Evolutionary conservation across 2,888 invertebrate species (phyloP).

Genomic region (Melolontha melolontha): DNA sequence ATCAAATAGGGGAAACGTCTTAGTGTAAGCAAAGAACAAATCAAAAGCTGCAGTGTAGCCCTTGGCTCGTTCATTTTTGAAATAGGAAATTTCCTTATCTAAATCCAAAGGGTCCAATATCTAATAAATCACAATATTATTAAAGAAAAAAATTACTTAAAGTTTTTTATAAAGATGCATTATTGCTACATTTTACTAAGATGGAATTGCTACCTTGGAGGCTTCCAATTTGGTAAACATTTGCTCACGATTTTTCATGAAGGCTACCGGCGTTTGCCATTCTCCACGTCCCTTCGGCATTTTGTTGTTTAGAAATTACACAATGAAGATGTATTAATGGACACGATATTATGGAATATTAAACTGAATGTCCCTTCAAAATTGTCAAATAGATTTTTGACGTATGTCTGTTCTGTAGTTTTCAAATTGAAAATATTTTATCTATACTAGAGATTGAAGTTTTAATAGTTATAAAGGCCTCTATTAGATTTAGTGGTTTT

Average conservation of each 20-base stretch:
- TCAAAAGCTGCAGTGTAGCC: conserved; percentile 58
- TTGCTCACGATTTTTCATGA: conserved; percentile 52
- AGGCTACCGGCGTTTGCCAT: conserved; percentile 55
- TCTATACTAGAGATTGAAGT: too few species aligned
- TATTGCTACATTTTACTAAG: too few species aligned
- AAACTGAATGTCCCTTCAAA: too few species aligned
- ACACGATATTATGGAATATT: too few species aligned
- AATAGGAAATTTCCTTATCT: conserved; percentile 59
- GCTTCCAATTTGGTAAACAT: conserved; percentile 53
- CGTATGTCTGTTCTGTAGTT: too few species aligned
- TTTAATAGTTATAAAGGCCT: too few species aligned
- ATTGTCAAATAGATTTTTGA: too few species aligned
- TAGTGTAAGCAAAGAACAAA: conserved; percentile 61
- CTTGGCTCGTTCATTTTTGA: conserved; percentile 56
- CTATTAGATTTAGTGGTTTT: too few species aligned
- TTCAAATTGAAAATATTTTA: too few species aligned
- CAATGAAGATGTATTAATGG: too few species aligned
- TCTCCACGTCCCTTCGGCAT: conserved; percentile 47
- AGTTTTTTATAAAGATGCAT: conserved; percentile 49
- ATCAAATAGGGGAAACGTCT: conserved; percentile 61
- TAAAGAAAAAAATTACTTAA: conserved; percentile 44
- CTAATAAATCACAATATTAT: neutral
- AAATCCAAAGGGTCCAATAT: conserved; percentile 46
- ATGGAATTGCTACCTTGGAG: conserved; percentile 14
- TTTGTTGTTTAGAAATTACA: neutral